Conservation (phyloP, 2,113 vertebrate genomes). For the Crotalus helleri region DNA sequence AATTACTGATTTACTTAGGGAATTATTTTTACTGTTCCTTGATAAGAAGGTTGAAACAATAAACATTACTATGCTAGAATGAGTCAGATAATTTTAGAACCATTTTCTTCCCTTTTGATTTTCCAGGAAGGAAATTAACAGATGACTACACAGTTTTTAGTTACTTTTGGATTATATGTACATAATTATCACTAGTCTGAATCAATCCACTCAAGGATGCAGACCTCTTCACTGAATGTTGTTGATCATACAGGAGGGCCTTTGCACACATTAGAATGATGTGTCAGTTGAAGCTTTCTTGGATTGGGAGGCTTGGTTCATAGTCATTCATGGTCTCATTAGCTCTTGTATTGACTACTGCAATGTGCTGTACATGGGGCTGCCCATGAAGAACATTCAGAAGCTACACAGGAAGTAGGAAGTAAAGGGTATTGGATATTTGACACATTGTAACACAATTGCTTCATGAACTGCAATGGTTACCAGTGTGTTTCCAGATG, state of each 20-base stretch:
- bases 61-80: neutral
- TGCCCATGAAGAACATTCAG: neutral
- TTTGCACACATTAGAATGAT: neutral
- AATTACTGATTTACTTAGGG: neutral
- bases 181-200: neutral
- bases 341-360: neutral
- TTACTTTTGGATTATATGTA: neutral
- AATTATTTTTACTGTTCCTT: neutral
- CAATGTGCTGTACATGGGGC: neutral
- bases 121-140: neutral
- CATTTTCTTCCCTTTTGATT: constrained; percentile 1
- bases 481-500: neutral
- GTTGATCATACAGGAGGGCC: neutral
- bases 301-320: neutral
- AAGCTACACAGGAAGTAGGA: neutral
- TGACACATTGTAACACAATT: neutral
- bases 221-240: neutral
- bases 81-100: neutral
- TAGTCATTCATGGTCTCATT: neutral
- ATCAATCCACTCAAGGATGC: neutral
- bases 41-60: neutral
- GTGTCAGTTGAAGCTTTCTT: neutral
- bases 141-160: neutral
- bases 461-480: neutral
- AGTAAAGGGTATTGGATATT: neutral